Evolutionary conservation across 2,888 invertebrate genomes (phyloP).

Genomic region (Pandemis cinnamomeana): DNA sequence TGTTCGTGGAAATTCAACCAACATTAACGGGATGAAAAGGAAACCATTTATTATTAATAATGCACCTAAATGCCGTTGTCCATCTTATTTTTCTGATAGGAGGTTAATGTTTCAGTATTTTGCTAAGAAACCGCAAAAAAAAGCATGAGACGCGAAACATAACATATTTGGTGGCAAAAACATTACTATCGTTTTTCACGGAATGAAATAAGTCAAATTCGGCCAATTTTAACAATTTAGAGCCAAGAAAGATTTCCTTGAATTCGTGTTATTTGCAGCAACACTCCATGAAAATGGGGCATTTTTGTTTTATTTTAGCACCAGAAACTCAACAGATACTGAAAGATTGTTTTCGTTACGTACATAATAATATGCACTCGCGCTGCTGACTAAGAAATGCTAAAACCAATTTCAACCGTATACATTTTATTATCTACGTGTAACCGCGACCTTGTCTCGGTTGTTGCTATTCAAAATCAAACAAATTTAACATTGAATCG

Average conservation of each 20-base stretch:
- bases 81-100: not conserved
- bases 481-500: not conserved
- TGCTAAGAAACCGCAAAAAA: not conserved
- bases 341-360: too few species aligned
- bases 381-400: slow-evolving; percentile 18
- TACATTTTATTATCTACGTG: slow-evolving; percentile 40
- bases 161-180: too few species aligned
- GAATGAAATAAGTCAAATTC: not conserved
- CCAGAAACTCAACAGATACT: not conserved
- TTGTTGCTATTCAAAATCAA: slow-evolving; percentile 39
- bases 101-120: not conserved
- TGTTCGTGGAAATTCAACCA: slow-evolving; percentile 16
- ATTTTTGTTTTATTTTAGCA: not conserved
- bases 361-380: not conserved
- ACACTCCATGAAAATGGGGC: not conserved
- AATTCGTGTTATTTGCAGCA: not conserved
- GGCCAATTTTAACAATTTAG: not conserved
- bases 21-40: slow-evolving; percentile 10
- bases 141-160: not conserved
- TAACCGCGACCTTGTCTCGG: slow-evolving; percentile 67
- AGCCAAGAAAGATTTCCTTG: not conserved
- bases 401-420: slow-evolving; percentile 43
- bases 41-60: slow-evolving; percentile 46
- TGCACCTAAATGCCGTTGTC: not conserved
- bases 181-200: not conserved